Base-by-base conservation (phyloP, 2,888 invertebrate species). In the Melanostoma scalare region DNA sequence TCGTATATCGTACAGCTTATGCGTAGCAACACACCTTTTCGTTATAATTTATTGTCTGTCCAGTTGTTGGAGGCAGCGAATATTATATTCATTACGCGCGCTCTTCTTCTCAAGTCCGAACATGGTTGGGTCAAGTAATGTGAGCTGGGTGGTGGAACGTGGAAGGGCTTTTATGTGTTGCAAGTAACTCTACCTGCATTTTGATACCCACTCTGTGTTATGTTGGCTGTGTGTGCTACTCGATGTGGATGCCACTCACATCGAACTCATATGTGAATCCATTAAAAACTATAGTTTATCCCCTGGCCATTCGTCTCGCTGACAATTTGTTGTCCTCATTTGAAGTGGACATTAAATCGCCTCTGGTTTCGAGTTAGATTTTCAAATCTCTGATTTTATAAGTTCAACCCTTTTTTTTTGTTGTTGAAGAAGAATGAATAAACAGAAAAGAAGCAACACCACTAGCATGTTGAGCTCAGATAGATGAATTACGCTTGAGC, bases 401-500 rank as follows among this genome's bases (percentile, higher is more conserved):
- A 3, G 9, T 38, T 38, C 3, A 3, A 46, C n/a, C 42, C 4
- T 42, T 38, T 8, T 20, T 40, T 30, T 52, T 6, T n/a, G 56
- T 35, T 53, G 42, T 9, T 35, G 35, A 35, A 10, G n/a, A 10
- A 3, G 42, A n/a, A 20, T 20, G 20, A 20, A 20, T 20, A 33
- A 38, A 31, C 10, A 38, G 31, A 63, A 72, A 33, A 9, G 10
- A 20, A 65, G 4, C 44, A 44, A 10, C 42, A 61, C 50, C 38
- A 53, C 35, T 4, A 48, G 48, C 35, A 40, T 10, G 58, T 44
- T 10, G 71, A 67, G 65, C 60, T 10, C 72, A 73, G 58, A 74
- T 73, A 71, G 84, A 84, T 79, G 79, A 71, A 84, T 84, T 78
- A 84, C 84, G 55, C 71, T 71, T 75, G 78, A 61, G 67, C 78